Evolutionary conservation across 1,140 invertebrate genomes (phyloP), one percentile per base, ranked within the genome.

Genomic region (Sminthurides bifidus): DNA sequence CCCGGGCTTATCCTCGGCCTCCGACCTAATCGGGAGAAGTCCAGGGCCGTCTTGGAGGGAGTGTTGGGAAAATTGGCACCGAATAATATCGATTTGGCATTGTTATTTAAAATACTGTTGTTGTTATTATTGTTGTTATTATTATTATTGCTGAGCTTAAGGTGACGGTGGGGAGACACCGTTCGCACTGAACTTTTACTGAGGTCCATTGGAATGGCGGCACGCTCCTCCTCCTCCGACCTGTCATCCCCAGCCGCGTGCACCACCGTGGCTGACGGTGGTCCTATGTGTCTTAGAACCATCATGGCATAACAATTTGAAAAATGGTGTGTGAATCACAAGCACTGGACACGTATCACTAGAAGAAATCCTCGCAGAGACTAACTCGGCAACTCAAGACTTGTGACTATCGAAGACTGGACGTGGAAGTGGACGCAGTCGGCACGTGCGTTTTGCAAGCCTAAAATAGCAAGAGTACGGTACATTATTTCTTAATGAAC

Each of bases 201-300:
- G 1, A 64, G 40, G 48, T 64, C 63, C 35, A 64, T 64, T 15
- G 63, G 63, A 43, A 49, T 55, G 23, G 56, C 46, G 14, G 54
- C 17, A 19, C 54, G 33, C 4, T 57, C 53, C 19, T 64, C 63
- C 14, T 52, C 31, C 6, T 15, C 19, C 54, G 17, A 31, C 19
- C 52, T 30, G 14, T 59, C 58, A 30, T 56, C 38, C 40, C 50
- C 58, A 29, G 51, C 46, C 19, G 44, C 54, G 45, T 35, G 50
- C 33, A 54, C 43, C 29, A 50, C 40, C n/a, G 53, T 44, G 17
- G 55, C 27, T 19, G 54, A 24, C 17, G 56, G 54, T 15, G 58
- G 55, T 29, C 62, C 55, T 31, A 60, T 37, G 49, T 64, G 63
- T 46, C 63, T 35, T 56, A 64, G 51, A 45, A 64, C 63, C 63